Conservation (phyloP, 1,140 invertebrate genomes). For the Triops cancriformis region DNA sequence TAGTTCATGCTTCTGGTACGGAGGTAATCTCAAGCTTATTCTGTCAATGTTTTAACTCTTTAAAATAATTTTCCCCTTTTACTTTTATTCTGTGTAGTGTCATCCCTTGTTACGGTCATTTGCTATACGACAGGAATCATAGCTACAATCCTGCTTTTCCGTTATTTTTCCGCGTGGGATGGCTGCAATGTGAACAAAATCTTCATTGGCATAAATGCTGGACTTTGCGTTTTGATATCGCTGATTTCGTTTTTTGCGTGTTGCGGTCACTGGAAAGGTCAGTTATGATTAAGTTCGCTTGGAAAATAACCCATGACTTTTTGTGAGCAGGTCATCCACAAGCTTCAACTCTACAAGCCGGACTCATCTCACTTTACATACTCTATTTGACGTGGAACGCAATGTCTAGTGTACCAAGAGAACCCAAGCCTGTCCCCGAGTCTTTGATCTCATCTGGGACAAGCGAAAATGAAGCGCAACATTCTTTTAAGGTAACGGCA, state of each 20-base stretch:
- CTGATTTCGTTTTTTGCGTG: conserved; percentile 34
- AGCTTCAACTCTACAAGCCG: conserved; percentile 29
- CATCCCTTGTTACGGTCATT: conserved; percentile 32
- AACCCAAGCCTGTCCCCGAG: conserved; percentile 21
- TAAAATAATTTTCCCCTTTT: not conserved
- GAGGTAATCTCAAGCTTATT: conserved; percentile 35
- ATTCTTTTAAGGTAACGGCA: not conserved
- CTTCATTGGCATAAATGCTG: conserved; percentile 36
- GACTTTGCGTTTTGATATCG: conserved; percentile 34
- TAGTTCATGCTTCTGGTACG: conserved; percentile 43
- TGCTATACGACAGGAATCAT: conserved; percentile 32
- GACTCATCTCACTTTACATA: conserved; percentile 32
- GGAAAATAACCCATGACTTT: not conserved
- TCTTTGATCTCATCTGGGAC: not conserved
- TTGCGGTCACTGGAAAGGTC: conserved; percentile 28
- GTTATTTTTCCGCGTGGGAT: conserved; percentile 34
- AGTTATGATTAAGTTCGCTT: not conserved
- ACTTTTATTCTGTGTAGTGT: conserved; percentile 31
- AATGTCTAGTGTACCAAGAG: conserved; percentile 30
- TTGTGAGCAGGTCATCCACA: conserved; percentile 18
- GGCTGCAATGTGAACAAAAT: conserved; percentile 36
- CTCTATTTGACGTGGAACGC: conserved; percentile 33
- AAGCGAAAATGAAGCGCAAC: not conserved
- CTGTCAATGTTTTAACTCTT: not conserved
- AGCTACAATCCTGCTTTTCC: conserved; percentile 33